Evolutionary conservation across 2,888 invertebrate species (phyloP), one percentile per base, ranked within the genome.

Genomic region (Cataglyphis altisquamis): DNA sequence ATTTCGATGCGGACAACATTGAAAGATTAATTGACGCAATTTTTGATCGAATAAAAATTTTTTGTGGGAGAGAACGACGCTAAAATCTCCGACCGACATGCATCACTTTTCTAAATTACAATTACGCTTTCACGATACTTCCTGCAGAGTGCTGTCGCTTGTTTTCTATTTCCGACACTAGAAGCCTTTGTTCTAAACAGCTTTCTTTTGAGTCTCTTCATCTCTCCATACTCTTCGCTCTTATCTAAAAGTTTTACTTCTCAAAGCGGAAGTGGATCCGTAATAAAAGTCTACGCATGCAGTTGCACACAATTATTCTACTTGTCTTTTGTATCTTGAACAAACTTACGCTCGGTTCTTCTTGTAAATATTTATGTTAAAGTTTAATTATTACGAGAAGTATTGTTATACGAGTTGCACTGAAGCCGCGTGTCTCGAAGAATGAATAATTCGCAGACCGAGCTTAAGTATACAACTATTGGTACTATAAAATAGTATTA

Each of bases 231-330:
- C n/a, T 52, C 48, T 72, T 57, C 32, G n/a, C 60, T 70, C 48
- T 81, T 5, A 21, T 60, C 21, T 32, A 66, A 74, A 75, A 85
- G 60, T 77, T 52, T 52, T 75, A 77, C 68, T 72, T 83, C 64
- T 45, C 39, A 89, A 90, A 84, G 84, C 88, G 88, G 86, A 74
- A 85, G 70, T 90, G 86, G 68, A 85, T 82, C 86, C 86, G 89
- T 74, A 74, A 83, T 68, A 75, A 86, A 72, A 87, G 32, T 86
- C 82, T 86, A 85, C 85, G 90, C 90, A 90, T 90, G 90, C 63
- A 73, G 82, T 63, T 84, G 89, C 88, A 89, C 83, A 89, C 83
- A 89, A 68, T 84, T 85, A 85, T 81, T 82, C 73, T 82, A 89
- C 82, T 41, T 86, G 73, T 89, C 83, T 82, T 87, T 84, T 73